A percentile compares a stretch with the other conserved stretches of the same genome.
These are phyloP conservation scores for Nasonia longicornis DNA, from an alignment of 1,140 invertebrate genomes.

Conservation along the genomic window DNA sequence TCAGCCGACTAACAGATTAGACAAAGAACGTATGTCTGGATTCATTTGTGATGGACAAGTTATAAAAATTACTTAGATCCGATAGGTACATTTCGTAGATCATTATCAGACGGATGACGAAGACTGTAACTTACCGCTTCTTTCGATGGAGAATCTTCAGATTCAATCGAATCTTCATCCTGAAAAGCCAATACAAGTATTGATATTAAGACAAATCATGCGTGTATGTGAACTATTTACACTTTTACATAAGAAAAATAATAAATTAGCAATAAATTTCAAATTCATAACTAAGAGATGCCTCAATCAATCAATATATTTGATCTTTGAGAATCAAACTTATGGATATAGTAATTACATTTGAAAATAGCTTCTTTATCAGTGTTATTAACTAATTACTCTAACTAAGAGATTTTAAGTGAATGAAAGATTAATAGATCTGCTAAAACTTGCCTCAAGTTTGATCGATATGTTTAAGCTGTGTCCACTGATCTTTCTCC, in stretches of 20 bases:
- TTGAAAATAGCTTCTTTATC: too few species aligned
- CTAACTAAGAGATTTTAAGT: neutral
- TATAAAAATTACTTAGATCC: constrained; percentile 8
- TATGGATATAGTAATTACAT: too few species aligned
- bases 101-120: neutral
- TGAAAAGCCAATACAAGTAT: neutral
- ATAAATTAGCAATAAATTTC: too few species aligned
- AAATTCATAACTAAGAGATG: too few species aligned
- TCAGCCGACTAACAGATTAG: neutral
- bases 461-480: constrained; percentile 34
- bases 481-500: constrained; percentile 32
- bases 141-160: constrained; percentile 6
- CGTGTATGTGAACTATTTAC: neutral
- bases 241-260: neutral
- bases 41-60: neutral
- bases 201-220: neutral
- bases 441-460: constrained; percentile 17
- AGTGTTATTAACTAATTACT: neutral
- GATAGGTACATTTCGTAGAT: constrained; percentile 3
- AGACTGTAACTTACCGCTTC: constrained; percentile 15
- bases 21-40: neutral
- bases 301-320: too few species aligned
- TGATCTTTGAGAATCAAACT: too few species aligned
- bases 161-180: constrained; percentile 20
- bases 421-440: neutral